A percentile compares a stretch with the other conserved stretches of the same genome.
Evolutionary conservation across 2,888 invertebrate species (phyloP).

Genomic region (Heliconius ismenius): DNA sequence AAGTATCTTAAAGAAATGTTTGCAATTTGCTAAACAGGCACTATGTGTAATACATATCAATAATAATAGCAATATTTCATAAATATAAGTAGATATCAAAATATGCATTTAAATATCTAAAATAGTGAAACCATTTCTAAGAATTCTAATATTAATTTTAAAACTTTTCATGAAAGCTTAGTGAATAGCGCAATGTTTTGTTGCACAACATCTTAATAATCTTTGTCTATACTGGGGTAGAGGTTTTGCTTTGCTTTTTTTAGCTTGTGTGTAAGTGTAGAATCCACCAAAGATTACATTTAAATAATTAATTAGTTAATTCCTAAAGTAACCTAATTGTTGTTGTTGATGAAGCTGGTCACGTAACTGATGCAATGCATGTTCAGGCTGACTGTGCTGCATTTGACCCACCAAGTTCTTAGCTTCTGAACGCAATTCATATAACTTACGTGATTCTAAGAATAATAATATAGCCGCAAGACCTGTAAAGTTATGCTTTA

Average conservation of each 20-base stretch:
- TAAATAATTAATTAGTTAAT: constrained; percentile 29
- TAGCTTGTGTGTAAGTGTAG: neutral
- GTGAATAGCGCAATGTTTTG: neutral
- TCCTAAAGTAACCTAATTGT: constrained; percentile 49
- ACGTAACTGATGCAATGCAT: constrained; percentile 71
- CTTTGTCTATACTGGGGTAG: neutral
- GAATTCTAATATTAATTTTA: neutral
- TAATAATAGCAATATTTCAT: neutral
- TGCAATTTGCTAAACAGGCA: neutral
- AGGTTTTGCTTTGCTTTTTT: no score
- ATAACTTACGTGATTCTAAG: constrained; percentile 86
- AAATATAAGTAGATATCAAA: neutral
- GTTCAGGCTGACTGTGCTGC: constrained; percentile 87
- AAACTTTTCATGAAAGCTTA: neutral
- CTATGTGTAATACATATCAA: neutral
- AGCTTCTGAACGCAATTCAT: constrained; percentile 88
- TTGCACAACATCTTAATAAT: neutral
- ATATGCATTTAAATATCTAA: neutral
- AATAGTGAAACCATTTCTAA: neutral
- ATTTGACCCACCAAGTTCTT: constrained; percentile 94
- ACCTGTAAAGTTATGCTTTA: constrained; percentile 63
- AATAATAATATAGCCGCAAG: constrained; percentile 87
- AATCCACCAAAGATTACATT: neutral
- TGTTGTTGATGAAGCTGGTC: constrained; percentile 74
- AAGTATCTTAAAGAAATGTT: neutral